Conservation (phyloP, 2,113 vertebrate species). For the Marmota flaviventris region DNA sequence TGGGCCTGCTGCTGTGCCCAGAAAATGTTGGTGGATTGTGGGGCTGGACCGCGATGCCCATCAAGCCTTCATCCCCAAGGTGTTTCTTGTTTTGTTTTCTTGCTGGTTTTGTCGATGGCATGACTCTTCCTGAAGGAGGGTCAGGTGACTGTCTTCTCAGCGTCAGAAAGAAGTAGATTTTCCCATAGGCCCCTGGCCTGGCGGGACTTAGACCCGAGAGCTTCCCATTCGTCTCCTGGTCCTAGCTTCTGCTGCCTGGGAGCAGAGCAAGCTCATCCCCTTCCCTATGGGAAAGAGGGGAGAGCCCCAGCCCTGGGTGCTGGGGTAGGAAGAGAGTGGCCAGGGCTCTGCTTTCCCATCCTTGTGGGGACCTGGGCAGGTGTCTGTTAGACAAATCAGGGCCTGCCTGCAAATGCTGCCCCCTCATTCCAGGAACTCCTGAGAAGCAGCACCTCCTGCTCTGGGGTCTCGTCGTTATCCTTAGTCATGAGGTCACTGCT, state of each 20-base stretch:
- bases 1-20: accelerated
- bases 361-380: background rate
- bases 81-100: background rate
- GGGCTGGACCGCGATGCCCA: no score
- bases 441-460: background rate
- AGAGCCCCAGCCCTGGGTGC: background rate
- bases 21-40: background rate
- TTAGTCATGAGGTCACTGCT: background rate
- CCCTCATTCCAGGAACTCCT: background rate
- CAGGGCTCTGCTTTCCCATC: background rate
- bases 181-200: accelerated
- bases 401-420: background rate
- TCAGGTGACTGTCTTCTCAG: background rate
- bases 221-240: background rate
- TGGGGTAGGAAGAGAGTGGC: background rate
- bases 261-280: background rate
- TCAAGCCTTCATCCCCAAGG: background rate
- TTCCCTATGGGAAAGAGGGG: background rate
- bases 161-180: background rate
- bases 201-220: background rate
- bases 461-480: background rate
- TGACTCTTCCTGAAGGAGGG: background rate
- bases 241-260: background rate
- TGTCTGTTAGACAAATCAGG: background rate
- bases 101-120: background rate